Evolutionary conservation across 1,140 invertebrate species (phyloP).

Genomic region (Lasaia peninsularis): DNA sequence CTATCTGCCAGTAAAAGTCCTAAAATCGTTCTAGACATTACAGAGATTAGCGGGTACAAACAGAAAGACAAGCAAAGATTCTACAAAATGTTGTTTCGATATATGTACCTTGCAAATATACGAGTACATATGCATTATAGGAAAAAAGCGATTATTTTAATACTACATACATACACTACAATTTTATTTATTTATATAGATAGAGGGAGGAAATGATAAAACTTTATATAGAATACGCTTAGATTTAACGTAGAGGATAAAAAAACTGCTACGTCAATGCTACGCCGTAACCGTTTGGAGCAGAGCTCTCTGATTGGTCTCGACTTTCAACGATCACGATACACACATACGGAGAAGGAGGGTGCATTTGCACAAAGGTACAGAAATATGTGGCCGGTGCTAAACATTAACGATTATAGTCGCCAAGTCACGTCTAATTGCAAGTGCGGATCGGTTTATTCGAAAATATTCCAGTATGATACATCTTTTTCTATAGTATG

Average conservation of each 20-base stretch:
- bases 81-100: too few species aligned
- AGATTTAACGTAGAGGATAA: background rate
- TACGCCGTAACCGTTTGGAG: constrained; percentile 23
- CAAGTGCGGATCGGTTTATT: constrained; percentile 41
- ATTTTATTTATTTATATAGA: too few species aligned
- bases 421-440: constrained; percentile 73
- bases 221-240: background rate
- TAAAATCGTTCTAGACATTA: too few species aligned
- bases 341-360: constrained; percentile 37
- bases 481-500: background rate
- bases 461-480: constrained; percentile 18
- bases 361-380: constrained; percentile 64
- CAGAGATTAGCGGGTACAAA: too few species aligned
- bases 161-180: too few species aligned
- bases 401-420: constrained; percentile 74
- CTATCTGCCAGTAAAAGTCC: too few species aligned
- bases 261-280: constrained; percentile 9
- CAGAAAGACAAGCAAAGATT: too few species aligned
- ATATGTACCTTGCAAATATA: too few species aligned
- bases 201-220: background rate
- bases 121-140: too few species aligned
- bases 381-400: constrained; percentile 64
- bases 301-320: constrained; percentile 27
- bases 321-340: constrained; percentile 14
- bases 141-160: too few species aligned